phyloP scores from a whole-genome alignment of 2,888 invertebrate genomes.

The Tyria jacobaeae region DNA sequence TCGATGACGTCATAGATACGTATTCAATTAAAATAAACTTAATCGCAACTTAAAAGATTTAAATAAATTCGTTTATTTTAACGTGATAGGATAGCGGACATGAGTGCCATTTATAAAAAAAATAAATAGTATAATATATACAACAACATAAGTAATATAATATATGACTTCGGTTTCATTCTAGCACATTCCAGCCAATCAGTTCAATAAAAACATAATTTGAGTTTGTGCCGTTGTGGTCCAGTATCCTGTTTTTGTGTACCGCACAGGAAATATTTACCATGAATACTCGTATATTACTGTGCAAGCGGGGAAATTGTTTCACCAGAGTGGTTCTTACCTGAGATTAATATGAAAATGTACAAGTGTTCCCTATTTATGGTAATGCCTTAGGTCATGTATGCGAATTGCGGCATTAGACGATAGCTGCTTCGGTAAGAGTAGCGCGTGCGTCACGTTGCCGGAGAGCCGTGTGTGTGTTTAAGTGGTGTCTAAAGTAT shows the following conservation, averaged over 20 bases:
- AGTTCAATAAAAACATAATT: constrained; percentile 21
- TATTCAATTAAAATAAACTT: neutral
- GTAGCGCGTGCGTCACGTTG: constrained; percentile 31
- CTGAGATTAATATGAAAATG: constrained; percentile 34
- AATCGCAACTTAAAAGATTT: neutral
- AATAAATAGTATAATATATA: too few species aligned
- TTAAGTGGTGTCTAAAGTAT: constrained; percentile 53
- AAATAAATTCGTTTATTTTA: neutral
- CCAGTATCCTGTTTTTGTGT: constrained; percentile 31
- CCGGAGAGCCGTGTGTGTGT: constrained; percentile 46
- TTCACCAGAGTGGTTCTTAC: constrained; percentile 31
- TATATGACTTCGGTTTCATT: neutral
- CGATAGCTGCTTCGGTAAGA: constrained; percentile 23
- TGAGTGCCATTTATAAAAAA: neutral
- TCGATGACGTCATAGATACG: neutral
- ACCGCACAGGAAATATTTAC: constrained; percentile 32
- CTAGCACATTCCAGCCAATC: constrained; percentile 4
- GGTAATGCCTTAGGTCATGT: constrained; percentile 48
- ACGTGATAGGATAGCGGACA: neutral
- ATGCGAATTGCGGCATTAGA: constrained; percentile 50
- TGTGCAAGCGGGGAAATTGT: constrained; percentile 27
- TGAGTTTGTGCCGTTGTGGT: constrained; percentile 15
- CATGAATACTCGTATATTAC: constrained; percentile 24
- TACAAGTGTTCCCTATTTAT: constrained; percentile 59
- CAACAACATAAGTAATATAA: neutral